Evolutionary conservation across 2,797 vertebrate genomes (phyloP).

Genomic region (Kryptopterus vitreolus): DNA sequence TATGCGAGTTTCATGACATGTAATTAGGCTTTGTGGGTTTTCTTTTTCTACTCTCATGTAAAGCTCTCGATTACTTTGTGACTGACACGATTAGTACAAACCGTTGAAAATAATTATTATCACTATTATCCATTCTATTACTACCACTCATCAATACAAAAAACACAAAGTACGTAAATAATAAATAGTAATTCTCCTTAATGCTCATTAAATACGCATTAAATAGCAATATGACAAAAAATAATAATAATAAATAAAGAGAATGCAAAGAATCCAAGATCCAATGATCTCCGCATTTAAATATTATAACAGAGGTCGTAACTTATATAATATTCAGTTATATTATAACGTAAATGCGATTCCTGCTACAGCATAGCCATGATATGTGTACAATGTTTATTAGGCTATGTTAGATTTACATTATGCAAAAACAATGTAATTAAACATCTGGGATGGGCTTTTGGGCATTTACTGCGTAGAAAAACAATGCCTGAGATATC

Average conservation of each 20-base stretch:
- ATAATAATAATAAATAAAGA: background rate
- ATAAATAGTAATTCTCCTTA: too few species aligned
- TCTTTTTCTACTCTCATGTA: background rate
- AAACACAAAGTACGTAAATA: too few species aligned
- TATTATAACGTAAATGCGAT: background rate
- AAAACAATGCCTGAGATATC: background rate
- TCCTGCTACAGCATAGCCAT: background rate
- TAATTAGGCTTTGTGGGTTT: background rate
- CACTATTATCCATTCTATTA: too few species aligned
- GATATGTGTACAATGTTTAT: background rate
- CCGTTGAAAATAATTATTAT: background rate
- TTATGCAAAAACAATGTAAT: background rate
- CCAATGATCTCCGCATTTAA: background rate
- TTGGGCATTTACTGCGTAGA: background rate
- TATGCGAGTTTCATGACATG: conserved; percentile 20
- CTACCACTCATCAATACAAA: too few species aligned
- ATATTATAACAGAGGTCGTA: background rate
- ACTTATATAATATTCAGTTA: too few species aligned
- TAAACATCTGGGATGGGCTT: background rate
- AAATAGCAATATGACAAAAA: background rate
- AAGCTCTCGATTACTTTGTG: background rate
- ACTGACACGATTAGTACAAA: conserved; percentile 22
- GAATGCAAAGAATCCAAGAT: background rate
- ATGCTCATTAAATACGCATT: too few species aligned
- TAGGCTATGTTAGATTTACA: background rate